Percentiles rank a stretch among this genome's conserved stretches.
phyloP scores from a whole-genome alignment of 2,113 vertebrate species.

The Nothobranchius furzeri region DNA sequence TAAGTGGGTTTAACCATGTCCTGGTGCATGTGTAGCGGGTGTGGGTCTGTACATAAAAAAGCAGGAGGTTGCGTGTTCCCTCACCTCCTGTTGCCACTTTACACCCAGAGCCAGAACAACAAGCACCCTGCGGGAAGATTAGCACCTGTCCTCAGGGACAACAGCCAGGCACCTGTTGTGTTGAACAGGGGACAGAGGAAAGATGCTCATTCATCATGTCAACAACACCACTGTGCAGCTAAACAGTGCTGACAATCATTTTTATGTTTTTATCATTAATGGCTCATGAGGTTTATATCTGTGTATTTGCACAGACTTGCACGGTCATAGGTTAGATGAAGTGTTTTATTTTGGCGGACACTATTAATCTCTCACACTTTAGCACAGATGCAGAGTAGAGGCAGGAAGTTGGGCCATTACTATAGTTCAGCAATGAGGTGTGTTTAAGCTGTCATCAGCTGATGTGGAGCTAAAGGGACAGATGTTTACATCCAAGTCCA shows the following conservation, averaged over 20 bases:
- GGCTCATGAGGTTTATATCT: neutral
- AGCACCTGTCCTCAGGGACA: constrained; percentile 25
- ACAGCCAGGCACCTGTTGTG: constrained; percentile 35
- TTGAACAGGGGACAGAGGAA: neutral
- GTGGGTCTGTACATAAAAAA: constrained; percentile 41
- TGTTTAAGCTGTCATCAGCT: too few species aligned
- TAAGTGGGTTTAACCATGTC: constrained; percentile 58
- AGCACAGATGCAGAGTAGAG: neutral
- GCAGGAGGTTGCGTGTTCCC: constrained; percentile 22
- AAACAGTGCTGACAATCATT: neutral
- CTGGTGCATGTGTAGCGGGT: constrained; percentile 24
- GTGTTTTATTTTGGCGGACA: neutral
- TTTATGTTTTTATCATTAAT: neutral
- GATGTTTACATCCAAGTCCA: too few species aligned
- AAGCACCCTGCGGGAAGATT: constrained; percentile 38
- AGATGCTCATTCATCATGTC: constrained; percentile 1
- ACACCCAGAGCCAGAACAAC: constrained; percentile 27
- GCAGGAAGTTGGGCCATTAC: neutral
- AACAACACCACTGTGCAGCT: constrained; percentile 5
- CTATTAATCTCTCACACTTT: neutral
- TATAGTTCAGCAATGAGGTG: too few species aligned
- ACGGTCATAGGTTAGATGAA: neutral
- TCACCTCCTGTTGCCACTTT: constrained; percentile 22
- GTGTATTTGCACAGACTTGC: neutral
- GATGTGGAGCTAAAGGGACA: too few species aligned